Conservation (phyloP, 2,888 invertebrate genomes). For the Lathronympha strigana region DNA sequence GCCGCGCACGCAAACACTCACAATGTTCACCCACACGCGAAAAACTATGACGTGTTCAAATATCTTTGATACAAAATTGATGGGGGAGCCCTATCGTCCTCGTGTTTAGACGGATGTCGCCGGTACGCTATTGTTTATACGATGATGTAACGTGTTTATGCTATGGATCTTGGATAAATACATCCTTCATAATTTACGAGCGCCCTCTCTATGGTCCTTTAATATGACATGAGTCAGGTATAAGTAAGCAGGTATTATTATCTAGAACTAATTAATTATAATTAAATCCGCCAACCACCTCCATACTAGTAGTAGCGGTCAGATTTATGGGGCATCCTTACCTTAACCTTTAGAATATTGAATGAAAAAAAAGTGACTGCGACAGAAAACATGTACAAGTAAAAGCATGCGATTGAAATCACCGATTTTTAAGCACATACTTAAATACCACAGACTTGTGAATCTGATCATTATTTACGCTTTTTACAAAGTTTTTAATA, state of each 20-base stretch:
- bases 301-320: not conserved
- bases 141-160: conserved; percentile 46
- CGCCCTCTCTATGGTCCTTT: conserved; percentile 14
- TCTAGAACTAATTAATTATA: not conserved
- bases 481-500: no score
- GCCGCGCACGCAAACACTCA: conserved; percentile 67
- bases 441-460: no score
- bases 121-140: conserved; percentile 48
- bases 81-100: conserved; percentile 58
- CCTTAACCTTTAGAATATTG: not conserved
- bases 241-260: not conserved
- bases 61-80: conserved; percentile 55
- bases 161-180: conserved; percentile 27
- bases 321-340: not conserved
- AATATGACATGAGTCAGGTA: conserved; percentile 13
- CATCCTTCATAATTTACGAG: conserved; percentile 26
- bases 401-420: no score
- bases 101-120: conserved; percentile 52
- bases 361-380: not conserved
- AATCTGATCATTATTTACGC: no score
- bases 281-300: no score
- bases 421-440: no score
- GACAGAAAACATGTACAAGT: not conserved
- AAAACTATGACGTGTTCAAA: conserved; percentile 49
- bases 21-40: conserved; percentile 53